These are phyloP conservation scores for Remorina albescens DNA, from an alignment of 2,797 vertebrate species.

Conservation along the genomic window DNA sequence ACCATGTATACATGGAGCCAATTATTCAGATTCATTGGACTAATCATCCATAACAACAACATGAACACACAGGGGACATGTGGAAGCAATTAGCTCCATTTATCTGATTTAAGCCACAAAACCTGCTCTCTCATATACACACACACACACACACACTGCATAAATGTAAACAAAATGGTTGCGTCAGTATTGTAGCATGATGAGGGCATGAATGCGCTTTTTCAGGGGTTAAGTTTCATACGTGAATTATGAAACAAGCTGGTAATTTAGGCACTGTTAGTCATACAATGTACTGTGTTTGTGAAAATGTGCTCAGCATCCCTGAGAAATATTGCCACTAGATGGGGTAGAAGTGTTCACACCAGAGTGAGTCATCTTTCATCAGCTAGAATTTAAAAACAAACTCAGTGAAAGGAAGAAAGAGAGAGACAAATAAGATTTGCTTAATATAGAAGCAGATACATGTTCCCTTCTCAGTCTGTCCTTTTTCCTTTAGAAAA, in stretches of 20 bases:
- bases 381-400: conserved; percentile 9
- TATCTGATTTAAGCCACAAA: conserved; percentile 78
- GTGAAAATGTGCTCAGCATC: neutral
- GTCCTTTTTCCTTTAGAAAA: neutral
- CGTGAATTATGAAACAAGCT: neutral
- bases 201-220: neutral
- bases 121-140: conserved; percentile 28
- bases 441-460: neutral
- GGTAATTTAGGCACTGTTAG: too few species aligned
- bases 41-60: conserved; percentile 83
- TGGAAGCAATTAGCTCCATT: conserved; percentile 75
- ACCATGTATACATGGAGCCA: conserved; percentile 79
- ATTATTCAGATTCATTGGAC: conserved; percentile 84
- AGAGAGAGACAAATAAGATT: neutral
- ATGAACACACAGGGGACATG: conserved; percentile 74
- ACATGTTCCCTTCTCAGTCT: neutral
- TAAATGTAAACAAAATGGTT: conserved; percentile 16
- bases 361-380: conserved; percentile 21
- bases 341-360: conserved; percentile 73
- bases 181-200: conserved; percentile 3
- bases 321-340: conserved; percentile 68
- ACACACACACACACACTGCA: too few species aligned
- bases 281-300: neutral
- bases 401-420: conserved; percentile 7
- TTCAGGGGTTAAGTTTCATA: neutral